These are phyloP conservation scores for Pelecanoides urinatrix DNA, from an alignment of 2,113 vertebrate species.

Conservation along the genomic window DNA sequence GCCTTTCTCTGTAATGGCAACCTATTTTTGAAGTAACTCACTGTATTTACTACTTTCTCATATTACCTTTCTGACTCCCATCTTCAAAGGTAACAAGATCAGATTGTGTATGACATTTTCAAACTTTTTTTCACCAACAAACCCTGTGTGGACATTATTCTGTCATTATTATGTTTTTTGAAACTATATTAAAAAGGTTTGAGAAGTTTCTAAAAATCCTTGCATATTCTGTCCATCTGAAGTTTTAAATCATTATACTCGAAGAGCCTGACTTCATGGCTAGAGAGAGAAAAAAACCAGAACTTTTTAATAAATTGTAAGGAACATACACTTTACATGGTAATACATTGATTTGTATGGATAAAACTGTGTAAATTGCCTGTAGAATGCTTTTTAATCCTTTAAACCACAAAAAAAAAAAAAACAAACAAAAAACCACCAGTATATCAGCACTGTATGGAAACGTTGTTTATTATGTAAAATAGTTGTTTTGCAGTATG, in stretches of 20 bases:
- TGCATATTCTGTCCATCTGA: neutral
- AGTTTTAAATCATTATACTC: neutral
- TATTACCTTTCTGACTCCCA: neutral
- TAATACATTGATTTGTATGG: neutral
- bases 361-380: neutral
- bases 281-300: neutral
- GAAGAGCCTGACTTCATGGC: neutral
- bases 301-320: neutral
- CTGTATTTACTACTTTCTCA: neutral
- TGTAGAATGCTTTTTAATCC: slow-evolving; percentile 26
- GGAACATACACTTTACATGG: neutral
- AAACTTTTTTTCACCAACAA: neutral
- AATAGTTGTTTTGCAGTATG: neutral
- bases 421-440: neutral
- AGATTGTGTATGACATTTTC: neutral
- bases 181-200: neutral
- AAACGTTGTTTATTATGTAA: slow-evolving; percentile 50
- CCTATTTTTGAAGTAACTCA: neutral
- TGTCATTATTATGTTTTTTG: neutral
- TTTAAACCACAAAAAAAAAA: slow-evolving; percentile 1
- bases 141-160: neutral
- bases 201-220: neutral
- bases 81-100: neutral
- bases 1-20: neutral
- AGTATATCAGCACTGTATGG: slow-evolving; percentile 55